Percentiles rank a stretch among this genome's conserved stretches.
These are phyloP conservation scores for Anoncus sp. DNA, from an alignment of 2,888 invertebrate species.

Conservation along the genomic window DNA sequence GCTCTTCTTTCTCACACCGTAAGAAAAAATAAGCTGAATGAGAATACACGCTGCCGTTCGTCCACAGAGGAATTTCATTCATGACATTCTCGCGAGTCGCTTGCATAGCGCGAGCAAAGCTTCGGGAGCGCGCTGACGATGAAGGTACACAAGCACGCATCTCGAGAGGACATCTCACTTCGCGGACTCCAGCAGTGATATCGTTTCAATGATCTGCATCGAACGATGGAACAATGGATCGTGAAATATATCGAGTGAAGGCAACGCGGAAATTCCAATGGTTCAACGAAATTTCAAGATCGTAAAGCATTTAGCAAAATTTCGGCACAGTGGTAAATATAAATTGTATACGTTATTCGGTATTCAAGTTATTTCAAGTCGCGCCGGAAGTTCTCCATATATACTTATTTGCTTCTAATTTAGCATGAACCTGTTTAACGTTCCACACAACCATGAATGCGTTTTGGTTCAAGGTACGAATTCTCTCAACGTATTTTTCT, in stretches of 20 bases:
- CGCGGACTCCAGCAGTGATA: conserved; percentile 34
- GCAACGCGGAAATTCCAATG: conserved; percentile 6
- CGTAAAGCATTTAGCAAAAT: too few species aligned
- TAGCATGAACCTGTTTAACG: conserved; percentile 17
- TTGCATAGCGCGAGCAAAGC: neutral
- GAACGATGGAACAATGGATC: conserved; percentile 72
- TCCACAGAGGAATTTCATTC: conserved; percentile 75
- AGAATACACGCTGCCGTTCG: conserved; percentile 64
- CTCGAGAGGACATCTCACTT: conserved; percentile 73
- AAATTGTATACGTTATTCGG: too few species aligned
- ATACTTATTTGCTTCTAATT: too few species aligned
- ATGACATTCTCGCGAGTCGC: conserved; percentile 62
- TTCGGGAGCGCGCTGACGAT: neutral
- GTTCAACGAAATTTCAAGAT: neutral
- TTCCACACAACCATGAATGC: too few species aligned
- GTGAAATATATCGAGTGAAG: conserved; percentile 23
- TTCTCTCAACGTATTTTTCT: conserved; percentile 56
- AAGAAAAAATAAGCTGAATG: conserved; percentile 62
- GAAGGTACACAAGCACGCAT: conserved; percentile 53
- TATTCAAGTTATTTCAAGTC: too few species aligned
- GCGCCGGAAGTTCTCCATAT: too few species aligned
- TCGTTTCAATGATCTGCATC: conserved; percentile 58
- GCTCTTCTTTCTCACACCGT: conserved; percentile 34
- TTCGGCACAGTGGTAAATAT: too few species aligned
- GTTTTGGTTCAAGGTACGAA: too few species aligned